Conservation (phyloP, 92 coral and sea anemone genomes). For the Porites divaricata region DNA sequence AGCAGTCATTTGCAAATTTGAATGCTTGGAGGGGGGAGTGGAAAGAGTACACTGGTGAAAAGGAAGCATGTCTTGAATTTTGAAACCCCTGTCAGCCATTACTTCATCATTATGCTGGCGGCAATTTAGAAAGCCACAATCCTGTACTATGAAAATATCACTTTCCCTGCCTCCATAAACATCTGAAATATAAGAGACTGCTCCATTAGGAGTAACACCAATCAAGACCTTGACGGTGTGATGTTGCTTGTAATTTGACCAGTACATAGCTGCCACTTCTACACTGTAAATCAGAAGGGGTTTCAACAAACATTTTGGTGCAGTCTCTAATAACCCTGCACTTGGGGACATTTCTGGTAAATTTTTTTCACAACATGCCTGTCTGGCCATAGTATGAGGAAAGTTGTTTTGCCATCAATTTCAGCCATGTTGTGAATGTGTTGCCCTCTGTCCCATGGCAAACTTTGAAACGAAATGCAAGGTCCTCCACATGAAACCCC, state of each 20-base stretch:
- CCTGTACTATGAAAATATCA: conserved; percentile 53
- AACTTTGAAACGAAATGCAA: conserved; percentile 30
- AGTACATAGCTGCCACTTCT: conserved; percentile 49
- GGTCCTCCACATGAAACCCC: conserved; percentile 21
- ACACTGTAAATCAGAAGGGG: conserved; percentile 49
- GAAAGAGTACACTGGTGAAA: conserved; percentile 35
- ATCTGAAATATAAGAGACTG: conserved; percentile 41
- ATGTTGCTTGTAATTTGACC: conserved; percentile 58
- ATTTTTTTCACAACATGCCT: conserved; percentile 24
- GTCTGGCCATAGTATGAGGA: conserved; percentile 22
- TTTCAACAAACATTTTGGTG: conserved; percentile 58
- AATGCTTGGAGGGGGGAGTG: conserved; percentile 42
- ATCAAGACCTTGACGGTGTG: conserved; percentile 59
- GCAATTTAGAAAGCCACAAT: conserved; percentile 26
- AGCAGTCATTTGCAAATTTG: conserved; percentile 49
- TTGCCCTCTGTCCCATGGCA: conserved; percentile 19
- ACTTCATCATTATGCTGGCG: conserved; percentile 54
- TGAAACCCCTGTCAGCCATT: conserved; percentile 64
- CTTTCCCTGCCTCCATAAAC: conserved; percentile 60
- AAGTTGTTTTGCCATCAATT: conserved; percentile 38
- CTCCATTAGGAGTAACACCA: conserved; percentile 64
- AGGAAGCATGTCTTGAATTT: conserved; percentile 42
- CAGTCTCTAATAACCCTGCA: conserved; percentile 57
- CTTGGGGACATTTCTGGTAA: conserved; percentile 41
- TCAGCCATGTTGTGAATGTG: conserved; percentile 48